These are phyloP conservation scores for Stegostoma tigrinum DNA, from an alignment of 2,113 vertebrate species.

Conservation along the genomic window DNA sequence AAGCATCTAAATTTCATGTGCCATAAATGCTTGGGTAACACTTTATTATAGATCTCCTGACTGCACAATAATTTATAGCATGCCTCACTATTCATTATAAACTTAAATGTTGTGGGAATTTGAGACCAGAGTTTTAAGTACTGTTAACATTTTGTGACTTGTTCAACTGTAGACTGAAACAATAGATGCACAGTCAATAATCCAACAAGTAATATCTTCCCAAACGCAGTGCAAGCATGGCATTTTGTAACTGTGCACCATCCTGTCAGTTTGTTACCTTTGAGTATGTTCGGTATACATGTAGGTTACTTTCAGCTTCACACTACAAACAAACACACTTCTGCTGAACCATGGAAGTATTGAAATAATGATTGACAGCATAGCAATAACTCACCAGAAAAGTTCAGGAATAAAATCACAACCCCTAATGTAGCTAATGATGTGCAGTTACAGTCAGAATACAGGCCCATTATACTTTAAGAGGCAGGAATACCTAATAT, in stretches of 20 bases:
- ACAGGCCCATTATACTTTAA: neutral
- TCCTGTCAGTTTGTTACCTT: neutral
- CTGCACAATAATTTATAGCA: constrained; percentile 24
- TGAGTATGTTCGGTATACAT: neutral
- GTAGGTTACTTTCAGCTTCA: neutral
- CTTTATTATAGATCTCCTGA: constrained; percentile 33
- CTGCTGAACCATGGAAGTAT: neutral
- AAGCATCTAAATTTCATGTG: constrained; percentile 32
- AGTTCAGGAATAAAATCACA: neutral
- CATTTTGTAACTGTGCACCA: neutral
- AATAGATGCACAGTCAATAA: constrained; percentile 19
- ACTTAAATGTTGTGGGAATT: neutral
- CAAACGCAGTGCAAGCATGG: neutral
- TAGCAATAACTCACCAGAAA: neutral
- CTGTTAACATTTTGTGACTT: constrained; percentile 8
- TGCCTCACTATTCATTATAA: constrained; percentile 14
- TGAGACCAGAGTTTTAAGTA: neutral
- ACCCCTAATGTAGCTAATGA: neutral
- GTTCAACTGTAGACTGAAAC: neutral
- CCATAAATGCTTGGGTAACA: constrained; percentile 26
- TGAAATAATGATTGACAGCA: neutral
- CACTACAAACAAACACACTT: neutral
- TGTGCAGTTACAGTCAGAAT: neutral
- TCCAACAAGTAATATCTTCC: neutral
- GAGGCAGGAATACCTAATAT: neutral